Evolutionary conservation across 1,140 invertebrate species (phyloP).

Genomic region (Platorchestia sp.): DNA sequence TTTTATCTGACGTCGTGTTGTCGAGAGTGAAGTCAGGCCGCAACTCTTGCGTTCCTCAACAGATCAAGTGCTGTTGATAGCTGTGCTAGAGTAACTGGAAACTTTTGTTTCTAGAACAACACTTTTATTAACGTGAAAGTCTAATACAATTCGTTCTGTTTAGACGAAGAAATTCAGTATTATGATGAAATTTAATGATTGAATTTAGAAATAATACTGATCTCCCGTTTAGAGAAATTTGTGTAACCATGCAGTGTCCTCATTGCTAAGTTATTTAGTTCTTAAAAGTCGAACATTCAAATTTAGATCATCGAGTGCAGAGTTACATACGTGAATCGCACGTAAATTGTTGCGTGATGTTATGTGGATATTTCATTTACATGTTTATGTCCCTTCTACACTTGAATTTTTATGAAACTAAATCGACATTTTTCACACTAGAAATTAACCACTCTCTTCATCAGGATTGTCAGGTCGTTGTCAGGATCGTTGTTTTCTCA

Average conservation of each 20-base stretch:
- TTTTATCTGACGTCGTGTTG: background rate
- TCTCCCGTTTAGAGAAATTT: background rate
- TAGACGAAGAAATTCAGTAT: background rate
- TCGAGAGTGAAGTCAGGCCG: background rate
- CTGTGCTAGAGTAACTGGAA: background rate
- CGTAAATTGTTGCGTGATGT: background rate
- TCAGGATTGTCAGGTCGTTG: too few species aligned
- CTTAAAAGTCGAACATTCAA: background rate
- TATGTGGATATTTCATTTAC: background rate
- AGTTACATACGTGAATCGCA: background rate
- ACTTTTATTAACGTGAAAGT: background rate
- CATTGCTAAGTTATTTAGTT: background rate
- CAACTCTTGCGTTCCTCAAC: background rate
- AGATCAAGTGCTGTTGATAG: too few species aligned
- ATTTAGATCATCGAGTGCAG: background rate
- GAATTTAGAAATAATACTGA: background rate
- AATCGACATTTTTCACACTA: background rate
- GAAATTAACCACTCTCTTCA: background rate
- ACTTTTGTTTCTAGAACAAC: background rate
- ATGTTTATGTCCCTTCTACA: background rate
- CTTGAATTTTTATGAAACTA: background rate
- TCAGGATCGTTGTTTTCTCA: too few species aligned
- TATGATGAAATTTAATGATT: background rate
- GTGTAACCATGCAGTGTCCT: background rate
- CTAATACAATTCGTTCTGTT: background rate